These are phyloP conservation scores for Standfussiana lucernea DNA, from an alignment of 2,888 invertebrate species.

Conservation along the genomic window DNA sequence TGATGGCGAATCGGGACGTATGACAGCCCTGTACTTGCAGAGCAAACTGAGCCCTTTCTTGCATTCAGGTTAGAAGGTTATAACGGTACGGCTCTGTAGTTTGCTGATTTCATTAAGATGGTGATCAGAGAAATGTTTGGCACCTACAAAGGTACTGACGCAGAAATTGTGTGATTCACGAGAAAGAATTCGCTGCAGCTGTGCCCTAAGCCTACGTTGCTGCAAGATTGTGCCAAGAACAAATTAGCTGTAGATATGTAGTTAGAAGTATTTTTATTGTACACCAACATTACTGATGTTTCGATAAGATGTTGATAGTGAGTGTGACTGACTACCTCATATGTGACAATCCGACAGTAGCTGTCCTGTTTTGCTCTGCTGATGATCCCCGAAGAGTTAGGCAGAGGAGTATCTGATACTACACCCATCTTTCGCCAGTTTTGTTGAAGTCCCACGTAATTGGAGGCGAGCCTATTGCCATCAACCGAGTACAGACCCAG, in stretches of 20 bases:
- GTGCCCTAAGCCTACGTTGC: neutral
- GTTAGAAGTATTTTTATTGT: neutral
- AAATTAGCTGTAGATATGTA: neutral
- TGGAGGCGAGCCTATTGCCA: too few relatives aligned
- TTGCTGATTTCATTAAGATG: constrained; percentile 30
- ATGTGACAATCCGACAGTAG: too few relatives aligned
- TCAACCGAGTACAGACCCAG: too few relatives aligned
- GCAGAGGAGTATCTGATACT: too few relatives aligned
- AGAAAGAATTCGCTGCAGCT: neutral
- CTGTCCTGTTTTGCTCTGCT: too few relatives aligned
- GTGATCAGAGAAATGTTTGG: constrained; percentile 29
- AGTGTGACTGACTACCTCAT: too few relatives aligned
- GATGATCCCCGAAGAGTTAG: too few relatives aligned
- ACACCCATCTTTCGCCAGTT: too few relatives aligned
- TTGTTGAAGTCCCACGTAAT: too few relatives aligned
- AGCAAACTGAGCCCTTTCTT: constrained; percentile 43
- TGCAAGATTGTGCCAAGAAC: neutral
- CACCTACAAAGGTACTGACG: constrained; percentile 20
- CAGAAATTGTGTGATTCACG: constrained; percentile 36
- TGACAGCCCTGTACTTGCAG: neutral
- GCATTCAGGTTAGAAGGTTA: constrained; percentile 50
- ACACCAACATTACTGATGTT: neutral
- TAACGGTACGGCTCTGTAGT: constrained; percentile 30
- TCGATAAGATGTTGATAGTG: too few relatives aligned
- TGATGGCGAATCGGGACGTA: neutral